phyloP scores from a whole-genome alignment of 2,113 vertebrate species.

The Ailuropoda melanoleuca region DNA sequence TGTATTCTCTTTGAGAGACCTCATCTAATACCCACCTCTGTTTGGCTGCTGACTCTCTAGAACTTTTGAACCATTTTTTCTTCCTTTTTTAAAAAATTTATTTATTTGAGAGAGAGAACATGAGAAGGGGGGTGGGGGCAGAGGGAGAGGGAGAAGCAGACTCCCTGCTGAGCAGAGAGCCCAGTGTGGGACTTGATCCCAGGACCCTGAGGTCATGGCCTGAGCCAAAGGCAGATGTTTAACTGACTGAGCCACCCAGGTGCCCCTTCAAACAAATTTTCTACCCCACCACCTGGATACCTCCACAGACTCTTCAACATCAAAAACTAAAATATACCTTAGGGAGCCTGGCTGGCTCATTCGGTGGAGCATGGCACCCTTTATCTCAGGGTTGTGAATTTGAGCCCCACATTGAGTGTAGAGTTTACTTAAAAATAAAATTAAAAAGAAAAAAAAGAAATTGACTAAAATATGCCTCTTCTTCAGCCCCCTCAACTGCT shows the following conservation, averaged over 20 bases:
- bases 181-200: no score
- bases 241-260: no score
- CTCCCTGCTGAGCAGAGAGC: no score
- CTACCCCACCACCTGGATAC: not conserved
- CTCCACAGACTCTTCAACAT: not conserved
- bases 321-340: conserved; percentile 8
- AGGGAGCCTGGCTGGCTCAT: not conserved
- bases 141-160: no score
- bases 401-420: not conserved
- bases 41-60: not conserved
- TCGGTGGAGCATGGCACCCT: not conserved
- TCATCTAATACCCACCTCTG: not conserved
- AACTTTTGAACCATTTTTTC: conserved; percentile 21
- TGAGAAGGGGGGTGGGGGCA: no score
- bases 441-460: not conserved
- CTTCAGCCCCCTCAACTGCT: not conserved
- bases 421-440: not conserved
- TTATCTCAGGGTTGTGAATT: not conserved
- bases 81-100: not conserved
- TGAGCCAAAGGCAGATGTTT: no score
- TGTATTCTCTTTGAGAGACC: not conserved
- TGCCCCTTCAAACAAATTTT: not conserved
- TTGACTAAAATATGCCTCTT: not conserved
- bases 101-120: no score
- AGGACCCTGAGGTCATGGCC: no score